These are phyloP conservation scores for Acanthurus tractus DNA, from an alignment of 2,797 vertebrate species.

Conservation along the genomic window DNA sequence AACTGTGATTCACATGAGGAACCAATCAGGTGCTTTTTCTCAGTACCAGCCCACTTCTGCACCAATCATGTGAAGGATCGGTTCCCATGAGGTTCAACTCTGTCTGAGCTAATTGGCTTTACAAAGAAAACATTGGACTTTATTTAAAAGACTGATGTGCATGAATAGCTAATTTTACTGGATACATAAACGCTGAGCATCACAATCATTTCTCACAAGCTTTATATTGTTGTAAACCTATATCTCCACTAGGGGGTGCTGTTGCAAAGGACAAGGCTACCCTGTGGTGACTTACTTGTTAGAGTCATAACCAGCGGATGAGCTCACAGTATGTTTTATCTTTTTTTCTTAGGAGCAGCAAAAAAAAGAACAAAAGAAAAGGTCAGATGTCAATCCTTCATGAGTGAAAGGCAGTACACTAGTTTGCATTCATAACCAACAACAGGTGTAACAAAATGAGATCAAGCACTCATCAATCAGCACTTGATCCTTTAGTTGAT, in stretches of 20 bases:
- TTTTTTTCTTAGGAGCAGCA: not conserved
- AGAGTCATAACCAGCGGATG: too few relatives aligned
- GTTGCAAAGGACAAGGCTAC: slow-evolving; percentile 17
- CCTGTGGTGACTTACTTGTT: too few relatives aligned
- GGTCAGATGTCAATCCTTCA: not conserved
- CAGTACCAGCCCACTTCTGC: slow-evolving; percentile 52
- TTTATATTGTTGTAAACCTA: not conserved
- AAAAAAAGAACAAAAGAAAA: too few relatives aligned
- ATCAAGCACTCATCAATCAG: not conserved
- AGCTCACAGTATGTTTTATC: not conserved
- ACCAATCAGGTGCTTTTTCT: slow-evolving; percentile 42
- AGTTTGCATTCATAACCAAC: not conserved
- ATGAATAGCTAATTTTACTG: not conserved
- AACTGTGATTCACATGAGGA: not conserved
- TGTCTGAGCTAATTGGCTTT: not conserved
- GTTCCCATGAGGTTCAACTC: not conserved
- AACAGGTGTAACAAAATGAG: not conserved
- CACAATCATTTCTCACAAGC: not conserved
- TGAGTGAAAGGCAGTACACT: not conserved
- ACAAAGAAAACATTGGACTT: not conserved
- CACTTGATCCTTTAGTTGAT: not conserved
- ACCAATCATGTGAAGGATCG: slow-evolving; percentile 43
- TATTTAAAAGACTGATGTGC: not conserved
- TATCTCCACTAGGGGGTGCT: slow-evolving; percentile 57
- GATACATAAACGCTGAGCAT: not conserved